phyloP scores from a whole-genome alignment of 2,888 invertebrate species.

The Carpatolechia fugitivella region DNA sequence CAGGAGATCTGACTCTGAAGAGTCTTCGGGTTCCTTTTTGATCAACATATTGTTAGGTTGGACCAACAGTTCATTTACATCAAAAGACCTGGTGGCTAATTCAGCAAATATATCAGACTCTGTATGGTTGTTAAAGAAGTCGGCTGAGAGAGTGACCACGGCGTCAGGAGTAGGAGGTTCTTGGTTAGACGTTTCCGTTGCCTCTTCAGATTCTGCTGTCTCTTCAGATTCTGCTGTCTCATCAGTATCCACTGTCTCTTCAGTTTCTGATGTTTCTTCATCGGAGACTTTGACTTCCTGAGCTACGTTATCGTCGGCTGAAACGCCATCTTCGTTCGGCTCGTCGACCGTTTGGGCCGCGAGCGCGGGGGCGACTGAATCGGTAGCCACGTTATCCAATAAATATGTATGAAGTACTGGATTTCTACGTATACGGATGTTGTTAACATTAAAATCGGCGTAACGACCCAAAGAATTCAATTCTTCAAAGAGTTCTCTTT shows the following conservation, averaged over 20 bases:
- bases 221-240: constrained; percentile 1
- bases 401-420: constrained; percentile 71
- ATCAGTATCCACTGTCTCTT: not conserved
- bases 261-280: constrained; percentile 35
- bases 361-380: constrained; percentile 62
- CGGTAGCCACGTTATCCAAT: constrained; percentile 70
- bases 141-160: constrained; percentile 62
- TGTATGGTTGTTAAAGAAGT: constrained; percentile 56
- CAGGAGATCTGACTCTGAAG: constrained; percentile 31
- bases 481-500: constrained; percentile 85
- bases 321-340: constrained; percentile 54
- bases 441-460: constrained; percentile 45
- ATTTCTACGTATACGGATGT: constrained; percentile 63
- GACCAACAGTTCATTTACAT: constrained; percentile 67
- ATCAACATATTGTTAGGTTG: constrained; percentile 60
- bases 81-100: constrained; percentile 64
- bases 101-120: constrained; percentile 65
- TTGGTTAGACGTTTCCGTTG: not conserved
- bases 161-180: constrained; percentile 44
- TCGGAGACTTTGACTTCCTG: constrained; percentile 69
- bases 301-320: constrained; percentile 69
- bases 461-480: constrained; percentile 83
- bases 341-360: constrained; percentile 48
- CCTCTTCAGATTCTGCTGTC: not conserved
- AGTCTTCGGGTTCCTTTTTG: constrained; percentile 51